Base-by-base conservation (phyloP, 1,140 invertebrate species). In the Ptiloglossa arizonensis region DNA sequence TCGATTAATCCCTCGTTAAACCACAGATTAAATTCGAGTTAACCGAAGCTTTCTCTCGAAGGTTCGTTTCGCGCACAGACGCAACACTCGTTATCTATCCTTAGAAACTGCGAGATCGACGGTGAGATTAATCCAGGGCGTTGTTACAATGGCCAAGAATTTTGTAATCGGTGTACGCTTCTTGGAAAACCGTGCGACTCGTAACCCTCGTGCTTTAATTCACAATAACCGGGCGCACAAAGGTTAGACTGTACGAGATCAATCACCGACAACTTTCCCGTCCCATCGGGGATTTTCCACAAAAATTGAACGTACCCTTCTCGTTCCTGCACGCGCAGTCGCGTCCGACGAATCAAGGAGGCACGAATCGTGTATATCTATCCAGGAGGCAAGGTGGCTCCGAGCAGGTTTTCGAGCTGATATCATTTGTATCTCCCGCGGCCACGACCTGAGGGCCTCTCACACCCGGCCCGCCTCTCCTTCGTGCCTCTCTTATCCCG, bases 351-450 rank as follows among this genome's bases (percentile, higher is more conserved):
- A 27, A 72, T 72, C 56, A 6, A 56, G 35, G 38, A 54, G 50
- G 48, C 50, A 74, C 35, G 48, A 73, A 64, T 59, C 77, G 77
- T 41, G 69, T 38, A 56, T 50, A 56, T 68, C 67, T 62, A 73
- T 75, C 52, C 44, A 69, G 54, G 64, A 83, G 70, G 76, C 70
- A 74, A 74, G 77, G 82, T 76, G 82, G 82, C 67, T 60, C 52
- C 32, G 71, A 86, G 80, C 80, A 86, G 83, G 83, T 85, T 86
- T 86, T 72, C 80, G 75, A 81, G 82, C 54, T 85, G 82, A 85
- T 85, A 85, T 85, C 82, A 81, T 85, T 85, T 85, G 74, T 85
- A 85, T 85, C 82, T 85, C 79, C 63, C 64, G 62, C 73, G 82
- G 82, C 67, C 82, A 84, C 78, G 83, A 85, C 72, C 83, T 22